Percentiles rank a stretch among this genome's conserved stretches.
Evolutionary conservation across 2,888 invertebrate species (phyloP).

Genomic region (Nymphalis c-album): DNA sequence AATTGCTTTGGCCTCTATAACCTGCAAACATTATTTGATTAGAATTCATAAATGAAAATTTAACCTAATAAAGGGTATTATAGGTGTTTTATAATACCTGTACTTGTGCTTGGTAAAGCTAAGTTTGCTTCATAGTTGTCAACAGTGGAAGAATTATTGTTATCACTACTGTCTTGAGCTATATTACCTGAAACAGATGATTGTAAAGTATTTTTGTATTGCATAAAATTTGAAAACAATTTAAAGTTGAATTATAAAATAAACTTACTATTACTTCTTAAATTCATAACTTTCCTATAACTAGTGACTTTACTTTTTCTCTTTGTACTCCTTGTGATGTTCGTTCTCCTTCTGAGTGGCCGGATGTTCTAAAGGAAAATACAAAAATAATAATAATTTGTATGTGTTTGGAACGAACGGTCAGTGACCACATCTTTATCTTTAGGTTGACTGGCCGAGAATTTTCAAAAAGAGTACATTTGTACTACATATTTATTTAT

Average conservation of each 20-base stretch:
- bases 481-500: too few species aligned
- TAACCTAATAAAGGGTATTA: too few species aligned
- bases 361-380: conserved; percentile 59
- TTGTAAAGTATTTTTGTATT: neutral
- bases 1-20: conserved; percentile 71
- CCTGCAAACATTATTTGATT: conserved; percentile 48
- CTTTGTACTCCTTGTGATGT: conserved; percentile 66
- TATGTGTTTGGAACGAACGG: neutral
- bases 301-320: conserved; percentile 70
- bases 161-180: conserved; percentile 63
- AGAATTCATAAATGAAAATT: too few species aligned
- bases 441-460: too few species aligned
- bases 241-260: neutral
- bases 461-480: too few species aligned
- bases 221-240: neutral
- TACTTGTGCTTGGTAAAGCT: conserved; percentile 85
- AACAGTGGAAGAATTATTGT: conserved; percentile 56
- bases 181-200: conserved; percentile 48
- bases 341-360: conserved; percentile 68
- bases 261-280: conserved; percentile 63
- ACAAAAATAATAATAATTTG: neutral
- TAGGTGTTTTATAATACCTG: conserved; percentile 62
- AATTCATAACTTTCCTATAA: conserved; percentile 66
- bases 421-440: too few species aligned
- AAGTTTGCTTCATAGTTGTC: conserved; percentile 71